Base-by-base conservation (phyloP, 2,888 invertebrate genomes). In the Autographa gamma region DNA sequence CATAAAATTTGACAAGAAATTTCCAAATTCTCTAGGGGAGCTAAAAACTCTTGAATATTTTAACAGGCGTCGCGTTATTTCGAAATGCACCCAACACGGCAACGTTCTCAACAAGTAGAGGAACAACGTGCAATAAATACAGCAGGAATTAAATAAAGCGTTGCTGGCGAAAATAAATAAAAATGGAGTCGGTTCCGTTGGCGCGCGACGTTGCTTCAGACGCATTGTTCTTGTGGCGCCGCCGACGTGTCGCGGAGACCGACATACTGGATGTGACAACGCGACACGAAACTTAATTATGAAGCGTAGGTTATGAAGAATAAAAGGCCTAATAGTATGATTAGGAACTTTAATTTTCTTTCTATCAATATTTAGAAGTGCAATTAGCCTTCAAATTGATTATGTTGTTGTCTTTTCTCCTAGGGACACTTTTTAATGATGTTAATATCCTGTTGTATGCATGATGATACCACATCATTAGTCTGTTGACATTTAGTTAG, bases 191-290 rank as follows among this genome's bases (percentile, higher is more conserved):
- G 71, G 71, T 76, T 77, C 79, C 71, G 73, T 64, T 62, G 75
- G 81, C 69, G 79, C 74, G 77, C 65, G 63, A 63, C 72, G 76
- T 67, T 64, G 73, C 38, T 18, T 61, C 60, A 76, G 76, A 80
- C 82, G 79, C 84, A 86, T 86, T 86, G 86, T 86, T 86, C 80
- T 78, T 79, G 76, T 79, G 84, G 84, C 85, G 86, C 80, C 85
- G 69, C 25, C 54, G 54, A 56, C 54, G 54, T 25, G 54, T 56
- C 54, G 54, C 54, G 54, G 19, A 19, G 25, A 56, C 19, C 64
- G 66, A 43, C 41, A 16, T 34, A 8, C 58, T 60, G 73, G 60
- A 60, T 31, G 60, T 14, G 60, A 60, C 41, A 63, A 52, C 52
- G 32, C 68, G 58, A 61, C 67, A 71, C 69, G 58, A 25, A 48